Percentiles rank a stretch among this genome's conserved stretches.
These are phyloP conservation scores for Cheilosia soror DNA, from an alignment of 2,888 invertebrate genomes.

Conservation along the genomic window DNA sequence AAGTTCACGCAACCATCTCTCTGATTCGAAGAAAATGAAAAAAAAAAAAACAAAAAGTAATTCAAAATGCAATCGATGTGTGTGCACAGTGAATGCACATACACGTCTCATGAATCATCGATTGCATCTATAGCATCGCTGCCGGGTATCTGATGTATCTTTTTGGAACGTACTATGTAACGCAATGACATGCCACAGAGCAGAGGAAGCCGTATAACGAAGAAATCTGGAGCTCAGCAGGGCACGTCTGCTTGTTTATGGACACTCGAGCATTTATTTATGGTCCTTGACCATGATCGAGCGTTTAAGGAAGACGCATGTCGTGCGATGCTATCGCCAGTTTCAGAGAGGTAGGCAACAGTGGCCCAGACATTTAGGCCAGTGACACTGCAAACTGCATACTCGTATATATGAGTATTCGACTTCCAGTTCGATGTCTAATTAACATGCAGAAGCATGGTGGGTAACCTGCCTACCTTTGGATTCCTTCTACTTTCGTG, in stretches of 20 bases:
- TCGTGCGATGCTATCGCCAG: conserved; percentile 65
- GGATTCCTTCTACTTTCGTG: conserved; percentile 23
- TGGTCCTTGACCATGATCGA: conserved; percentile 76
- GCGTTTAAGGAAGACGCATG: conserved; percentile 71
- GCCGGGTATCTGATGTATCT: conserved; percentile 58
- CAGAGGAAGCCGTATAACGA: conserved; percentile 15
- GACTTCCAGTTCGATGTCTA: conserved; percentile 55
- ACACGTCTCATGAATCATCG: conserved; percentile 72
- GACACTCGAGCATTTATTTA: conserved; percentile 76
- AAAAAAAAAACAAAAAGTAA: conserved; percentile 27
- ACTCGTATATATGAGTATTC: conserved; percentile 11
- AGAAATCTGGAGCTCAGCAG: conserved; percentile 76
- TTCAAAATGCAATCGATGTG: conserved; percentile 62
- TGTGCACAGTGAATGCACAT: conserved; percentile 25
- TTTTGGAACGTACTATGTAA: conserved; percentile 20
- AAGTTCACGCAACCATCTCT: conserved; percentile 54
- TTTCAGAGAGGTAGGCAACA: conserved; percentile 11
- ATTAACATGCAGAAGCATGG: conserved; percentile 71
- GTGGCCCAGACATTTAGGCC: conserved; percentile 67
- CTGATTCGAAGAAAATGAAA: not conserved
- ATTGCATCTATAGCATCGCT: conserved; percentile 61
- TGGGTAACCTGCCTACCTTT: conserved; percentile 39
- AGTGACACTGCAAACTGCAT: conserved; percentile 56
- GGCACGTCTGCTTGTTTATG: conserved; percentile 76
- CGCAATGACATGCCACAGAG: conserved; percentile 51